These are phyloP conservation scores for Molossus molossus DNA, from an alignment of 2,797 vertebrate genomes.

Conservation along the genomic window DNA sequence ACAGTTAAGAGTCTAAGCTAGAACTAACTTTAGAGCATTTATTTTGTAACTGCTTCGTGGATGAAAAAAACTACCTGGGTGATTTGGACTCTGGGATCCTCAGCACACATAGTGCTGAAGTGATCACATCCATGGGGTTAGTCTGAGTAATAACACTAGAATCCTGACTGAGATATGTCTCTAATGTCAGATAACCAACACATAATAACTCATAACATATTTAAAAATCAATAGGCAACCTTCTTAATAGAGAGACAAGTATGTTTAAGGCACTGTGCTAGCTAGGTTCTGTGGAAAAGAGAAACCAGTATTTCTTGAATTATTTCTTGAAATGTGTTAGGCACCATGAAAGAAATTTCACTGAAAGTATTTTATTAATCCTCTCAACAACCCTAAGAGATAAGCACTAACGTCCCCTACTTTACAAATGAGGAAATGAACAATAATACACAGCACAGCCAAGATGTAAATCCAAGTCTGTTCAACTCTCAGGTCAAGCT, in stretches of 20 bases:
- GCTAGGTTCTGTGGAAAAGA: background rate
- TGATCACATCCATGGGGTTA: background rate
- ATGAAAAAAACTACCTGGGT: constrained; percentile 48
- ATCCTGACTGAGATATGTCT: background rate
- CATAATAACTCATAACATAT: background rate
- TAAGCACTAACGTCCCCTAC: background rate
- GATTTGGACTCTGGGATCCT: background rate
- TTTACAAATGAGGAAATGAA: constrained; percentile 15
- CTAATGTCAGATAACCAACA: constrained; percentile 16
- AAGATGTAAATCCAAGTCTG: background rate
- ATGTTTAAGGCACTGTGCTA: background rate
- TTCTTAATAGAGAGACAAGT: background rate
- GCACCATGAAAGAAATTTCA: background rate
- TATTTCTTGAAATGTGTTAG: constrained; percentile 53
- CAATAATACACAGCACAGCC: background rate
- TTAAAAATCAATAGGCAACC: background rate
- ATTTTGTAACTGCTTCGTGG: constrained; percentile 45
- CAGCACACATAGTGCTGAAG: background rate
- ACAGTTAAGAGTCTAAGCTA: background rate
- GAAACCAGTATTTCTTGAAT: background rate
- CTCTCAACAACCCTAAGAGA: background rate
- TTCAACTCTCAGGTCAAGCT: background rate
- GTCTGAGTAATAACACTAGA: background rate
- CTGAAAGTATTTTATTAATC: background rate
- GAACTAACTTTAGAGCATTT: constrained; percentile 24